These are phyloP conservation scores for Tortricodes alternella DNA, from an alignment of 2,888 invertebrate species.

Conservation along the genomic window DNA sequence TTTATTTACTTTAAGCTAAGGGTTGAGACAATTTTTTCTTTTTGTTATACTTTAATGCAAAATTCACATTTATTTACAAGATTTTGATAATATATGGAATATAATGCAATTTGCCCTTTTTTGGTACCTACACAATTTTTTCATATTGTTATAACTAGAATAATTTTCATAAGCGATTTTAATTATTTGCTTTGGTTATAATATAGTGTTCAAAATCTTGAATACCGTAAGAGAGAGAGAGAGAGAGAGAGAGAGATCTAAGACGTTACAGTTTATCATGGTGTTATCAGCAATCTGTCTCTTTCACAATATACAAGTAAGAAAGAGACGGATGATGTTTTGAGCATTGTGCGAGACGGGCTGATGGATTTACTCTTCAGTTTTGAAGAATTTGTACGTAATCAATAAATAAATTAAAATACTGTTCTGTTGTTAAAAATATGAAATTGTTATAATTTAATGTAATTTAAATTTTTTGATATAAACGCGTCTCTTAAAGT, in stretches of 20 bases:
- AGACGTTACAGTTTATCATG: no score
- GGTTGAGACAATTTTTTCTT: constrained; percentile 54
- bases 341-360: no score
- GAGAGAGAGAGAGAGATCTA: no score
- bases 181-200: no score
- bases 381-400: not conserved
- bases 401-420: not conserved
- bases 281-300: no score
- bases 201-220: no score
- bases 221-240: no score
- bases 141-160: no score
- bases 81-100: constrained; percentile 9
- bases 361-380: no score
- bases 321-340: no score
- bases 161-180: no score
- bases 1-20: constrained; percentile 36
- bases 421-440: constrained; percentile 30
- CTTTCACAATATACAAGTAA: no score
- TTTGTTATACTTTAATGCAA: constrained; percentile 34
- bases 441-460: constrained; percentile 44
- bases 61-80: constrained; percentile 23
- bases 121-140: constrained; percentile 1
- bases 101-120: not conserved
- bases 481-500: constrained; percentile 46
- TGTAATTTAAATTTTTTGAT: constrained; percentile 54